A percentile compares a stretch with the other conserved stretches of the same genome.
Evolutionary conservation across 1,140 invertebrate species (phyloP).

Genomic region (Drosophila repleta): DNA sequence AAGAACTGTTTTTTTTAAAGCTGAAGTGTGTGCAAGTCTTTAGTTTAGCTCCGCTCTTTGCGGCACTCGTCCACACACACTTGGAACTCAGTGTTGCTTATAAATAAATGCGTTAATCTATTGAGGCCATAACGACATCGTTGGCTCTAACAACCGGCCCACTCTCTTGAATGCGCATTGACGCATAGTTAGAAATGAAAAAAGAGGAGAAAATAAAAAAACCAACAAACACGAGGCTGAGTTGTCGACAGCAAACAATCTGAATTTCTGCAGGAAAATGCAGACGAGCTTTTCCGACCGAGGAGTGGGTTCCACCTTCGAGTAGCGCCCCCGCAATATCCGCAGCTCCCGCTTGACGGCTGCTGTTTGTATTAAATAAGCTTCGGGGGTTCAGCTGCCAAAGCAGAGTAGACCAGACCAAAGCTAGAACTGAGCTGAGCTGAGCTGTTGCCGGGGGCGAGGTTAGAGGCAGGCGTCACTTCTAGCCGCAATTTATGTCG

Average conservation of each 20-base stretch:
- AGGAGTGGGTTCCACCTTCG: conserved; percentile 10
- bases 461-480: conserved; percentile 34
- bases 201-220: neutral
- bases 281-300: conserved; percentile 19
- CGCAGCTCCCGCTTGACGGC: conserved; percentile 26
- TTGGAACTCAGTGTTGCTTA: conserved; percentile 23
- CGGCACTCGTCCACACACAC: conserved; percentile 11
- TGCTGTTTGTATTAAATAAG: conserved; percentile 52
- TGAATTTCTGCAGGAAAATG: conserved; percentile 42
- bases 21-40: neutral
- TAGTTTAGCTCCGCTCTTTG: neutral
- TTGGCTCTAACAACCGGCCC: conserved; percentile 2
- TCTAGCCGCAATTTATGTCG: conserved; percentile 78
- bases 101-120: conserved; percentile 50
- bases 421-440: neutral
- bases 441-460: conserved; percentile 10
- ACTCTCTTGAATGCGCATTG: conserved; percentile 29
- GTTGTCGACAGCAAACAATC: conserved; percentile 51
- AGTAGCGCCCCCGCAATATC: conserved; percentile 25
- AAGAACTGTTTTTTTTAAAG: neutral
- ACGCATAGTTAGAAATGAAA: conserved; percentile 16
- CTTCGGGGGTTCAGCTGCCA: conserved; percentile 38
- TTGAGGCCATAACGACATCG: conserved; percentile 38
- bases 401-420: conserved; percentile 12
- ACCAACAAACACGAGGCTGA: conserved; percentile 33